phyloP scores from a whole-genome alignment of 2,113 vertebrate species.

The Geothlypis trichas region DNA sequence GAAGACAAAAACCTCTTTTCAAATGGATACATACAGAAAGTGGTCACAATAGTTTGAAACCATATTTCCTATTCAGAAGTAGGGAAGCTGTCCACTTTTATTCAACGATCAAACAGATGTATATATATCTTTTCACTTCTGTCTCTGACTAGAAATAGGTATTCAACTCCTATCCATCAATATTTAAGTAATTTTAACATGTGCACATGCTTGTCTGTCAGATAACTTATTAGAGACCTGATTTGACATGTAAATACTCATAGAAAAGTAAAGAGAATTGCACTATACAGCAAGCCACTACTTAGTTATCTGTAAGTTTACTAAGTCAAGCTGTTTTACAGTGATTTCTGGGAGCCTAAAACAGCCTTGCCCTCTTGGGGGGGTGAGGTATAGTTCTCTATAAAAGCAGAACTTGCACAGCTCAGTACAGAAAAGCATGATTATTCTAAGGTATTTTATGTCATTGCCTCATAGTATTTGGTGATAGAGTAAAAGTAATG shows the following conservation, averaged over 20 bases:
- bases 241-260: neutral
- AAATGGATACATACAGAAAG: neutral
- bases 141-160: neutral
- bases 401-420: neutral
- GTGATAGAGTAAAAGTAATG: neutral
- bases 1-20: neutral
- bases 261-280: neutral
- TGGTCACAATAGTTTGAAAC: neutral
- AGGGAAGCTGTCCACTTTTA: neutral
- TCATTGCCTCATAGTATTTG: neutral
- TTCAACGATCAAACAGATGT: neutral
- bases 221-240: neutral
- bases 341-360: neutral
- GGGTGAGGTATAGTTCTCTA: neutral
- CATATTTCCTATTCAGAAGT: neutral
- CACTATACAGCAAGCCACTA: neutral
- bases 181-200: neutral
- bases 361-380: neutral
- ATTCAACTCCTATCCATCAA: neutral
- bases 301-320: neutral
- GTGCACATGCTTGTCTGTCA: rapidly evolving
- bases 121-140: neutral
- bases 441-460: neutral
- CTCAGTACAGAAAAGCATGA: neutral
- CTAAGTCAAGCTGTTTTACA: neutral